A percentile compares a stretch with the other conserved stretches of the same genome.
Evolutionary conservation across 2,113 vertebrate species (phyloP).

Genomic region (Catharus bicknelli): DNA sequence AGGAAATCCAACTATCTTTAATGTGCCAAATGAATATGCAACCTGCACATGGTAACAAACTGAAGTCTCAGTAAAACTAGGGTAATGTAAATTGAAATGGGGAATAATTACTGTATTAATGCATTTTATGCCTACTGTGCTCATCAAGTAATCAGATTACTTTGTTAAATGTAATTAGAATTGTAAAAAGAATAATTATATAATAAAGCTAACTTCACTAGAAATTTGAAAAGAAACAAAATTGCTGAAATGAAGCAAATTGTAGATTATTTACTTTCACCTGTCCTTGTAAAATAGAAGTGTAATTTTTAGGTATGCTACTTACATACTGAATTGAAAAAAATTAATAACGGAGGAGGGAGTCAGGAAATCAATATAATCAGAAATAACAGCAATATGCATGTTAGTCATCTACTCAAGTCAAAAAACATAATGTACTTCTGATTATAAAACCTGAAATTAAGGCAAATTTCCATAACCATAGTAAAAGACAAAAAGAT

Average conservation of each 20-base stretch:
- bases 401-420: background rate
- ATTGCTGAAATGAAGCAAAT: background rate
- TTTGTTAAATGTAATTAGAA: slow-evolving; percentile 26
- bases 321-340: background rate
- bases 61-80: background rate
- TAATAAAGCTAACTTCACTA: background rate
- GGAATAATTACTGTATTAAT: slow-evolving; percentile 33
- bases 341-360: background rate
- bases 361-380: background rate
- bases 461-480: background rate
- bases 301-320: background rate
- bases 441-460: background rate
- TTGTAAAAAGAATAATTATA: slow-evolving; percentile 2
- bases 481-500: background rate
- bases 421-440: background rate
- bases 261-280: background rate
- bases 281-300: background rate
- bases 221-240: background rate
- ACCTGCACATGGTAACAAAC: background rate
- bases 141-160: slow-evolving; percentile 27
- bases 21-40: background rate
- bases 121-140: slow-evolving; percentile 38
- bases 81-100: slow-evolving; percentile 4
- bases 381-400: background rate
- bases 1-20: background rate